Percentiles rank a stretch among this genome's conserved stretches.
These are phyloP conservation scores for Laticauda laticaudata DNA, from an alignment of 2,113 vertebrate species.

Conservation along the genomic window DNA sequence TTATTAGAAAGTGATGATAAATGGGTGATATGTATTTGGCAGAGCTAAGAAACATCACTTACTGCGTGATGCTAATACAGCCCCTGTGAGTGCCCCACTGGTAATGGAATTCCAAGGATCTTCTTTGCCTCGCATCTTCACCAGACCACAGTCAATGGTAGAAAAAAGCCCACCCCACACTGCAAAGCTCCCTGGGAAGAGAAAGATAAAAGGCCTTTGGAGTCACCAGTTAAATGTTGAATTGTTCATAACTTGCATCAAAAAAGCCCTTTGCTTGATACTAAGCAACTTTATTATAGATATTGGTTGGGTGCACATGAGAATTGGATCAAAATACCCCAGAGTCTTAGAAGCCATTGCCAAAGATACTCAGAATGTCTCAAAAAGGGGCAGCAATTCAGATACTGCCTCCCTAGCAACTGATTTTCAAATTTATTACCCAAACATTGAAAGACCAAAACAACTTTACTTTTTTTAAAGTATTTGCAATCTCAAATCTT, in stretches of 20 bases:
- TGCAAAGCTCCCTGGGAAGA: constrained; percentile 82
- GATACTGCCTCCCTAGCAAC: background rate
- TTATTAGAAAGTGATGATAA: background rate
- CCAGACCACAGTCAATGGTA: constrained; percentile 87
- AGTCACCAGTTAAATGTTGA: background rate
- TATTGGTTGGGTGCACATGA: background rate
- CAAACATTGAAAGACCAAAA: background rate
- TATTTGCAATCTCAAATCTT: background rate
- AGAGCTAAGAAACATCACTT: constrained; percentile 49
- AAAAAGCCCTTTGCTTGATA: background rate
- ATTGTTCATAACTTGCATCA: background rate
- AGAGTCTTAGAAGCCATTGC: background rate
- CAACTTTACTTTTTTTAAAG: background rate
- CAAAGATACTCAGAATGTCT: background rate
- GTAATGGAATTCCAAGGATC: constrained; percentile 92
- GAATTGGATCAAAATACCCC: background rate
- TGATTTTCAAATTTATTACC: background rate
- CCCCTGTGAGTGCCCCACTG: constrained; percentile 85
- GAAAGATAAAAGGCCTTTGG: background rate
- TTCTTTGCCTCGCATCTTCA: constrained; percentile 82
- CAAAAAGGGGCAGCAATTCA: background rate
- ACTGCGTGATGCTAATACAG: constrained; percentile 86
- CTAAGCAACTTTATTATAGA: background rate
- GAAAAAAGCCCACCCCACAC: constrained; percentile 90
- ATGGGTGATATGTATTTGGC: background rate